These are phyloP conservation scores for Podabrus alpinus DNA, from an alignment of 2,888 invertebrate species.

Conservation along the genomic window DNA sequence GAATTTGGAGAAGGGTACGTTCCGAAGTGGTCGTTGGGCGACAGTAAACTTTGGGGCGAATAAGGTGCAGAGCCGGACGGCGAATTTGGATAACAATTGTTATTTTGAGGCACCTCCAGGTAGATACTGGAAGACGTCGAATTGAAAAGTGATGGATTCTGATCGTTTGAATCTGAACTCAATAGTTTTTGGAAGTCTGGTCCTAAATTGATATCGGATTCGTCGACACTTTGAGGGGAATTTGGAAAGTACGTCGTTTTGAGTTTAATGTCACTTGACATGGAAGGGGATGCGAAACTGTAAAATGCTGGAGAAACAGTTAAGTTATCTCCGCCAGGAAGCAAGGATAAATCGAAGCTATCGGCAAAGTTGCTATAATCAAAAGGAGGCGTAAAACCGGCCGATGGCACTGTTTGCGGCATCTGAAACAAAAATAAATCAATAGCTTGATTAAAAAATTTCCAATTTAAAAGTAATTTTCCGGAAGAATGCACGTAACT, in stretches of 20 bases:
- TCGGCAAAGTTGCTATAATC: constrained; percentile 66
- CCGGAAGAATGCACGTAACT: neutral
- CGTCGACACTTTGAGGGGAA: constrained; percentile 42
- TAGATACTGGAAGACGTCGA: constrained; percentile 43
- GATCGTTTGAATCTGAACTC: constrained; percentile 37
- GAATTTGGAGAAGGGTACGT: constrained; percentile 59
- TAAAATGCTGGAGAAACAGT: constrained; percentile 52
- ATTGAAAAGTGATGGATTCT: constrained; percentile 13
- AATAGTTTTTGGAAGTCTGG: constrained; percentile 53
- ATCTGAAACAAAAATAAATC: constrained; percentile 63
- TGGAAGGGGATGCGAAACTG: constrained; percentile 52
- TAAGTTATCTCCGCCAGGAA: constrained; percentile 66
- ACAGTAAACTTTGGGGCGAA: constrained; percentile 57
- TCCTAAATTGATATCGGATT: constrained; percentile 44
- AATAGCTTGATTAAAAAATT: neutral
- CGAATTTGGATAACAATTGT: constrained; percentile 44
- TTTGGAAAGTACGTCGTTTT: constrained; percentile 50
- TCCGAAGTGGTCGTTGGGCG: constrained; percentile 58
- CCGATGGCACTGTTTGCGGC: constrained; percentile 82
- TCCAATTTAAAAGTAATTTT: neutral
- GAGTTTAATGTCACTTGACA: constrained; percentile 53
- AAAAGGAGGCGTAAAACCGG: constrained; percentile 76
- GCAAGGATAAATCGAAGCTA: constrained; percentile 72
- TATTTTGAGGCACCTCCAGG: constrained; percentile 53
- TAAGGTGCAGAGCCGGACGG: constrained; percentile 49